These are phyloP conservation scores for Hypselothyrea guttata DNA, from an alignment of 2,888 invertebrate species.

Conservation along the genomic window DNA sequence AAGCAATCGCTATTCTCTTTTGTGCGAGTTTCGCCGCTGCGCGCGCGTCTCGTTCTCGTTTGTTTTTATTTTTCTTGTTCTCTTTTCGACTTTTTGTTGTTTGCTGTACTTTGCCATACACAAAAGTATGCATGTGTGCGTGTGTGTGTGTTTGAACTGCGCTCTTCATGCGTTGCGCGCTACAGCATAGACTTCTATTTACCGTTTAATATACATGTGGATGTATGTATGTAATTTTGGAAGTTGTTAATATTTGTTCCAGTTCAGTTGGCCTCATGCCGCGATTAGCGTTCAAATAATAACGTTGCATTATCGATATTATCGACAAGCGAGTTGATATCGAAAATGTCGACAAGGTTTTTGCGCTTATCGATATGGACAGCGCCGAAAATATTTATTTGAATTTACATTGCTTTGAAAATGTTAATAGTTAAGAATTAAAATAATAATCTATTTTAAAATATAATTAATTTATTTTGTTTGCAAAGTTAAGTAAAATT, in stretches of 20 bases:
- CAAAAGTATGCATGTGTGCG: conserved; percentile 4
- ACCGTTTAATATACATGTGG: conserved; percentile 28
- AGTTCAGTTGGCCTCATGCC: too few relatives aligned
- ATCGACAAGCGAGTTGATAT: too few relatives aligned
- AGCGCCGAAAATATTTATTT: too few relatives aligned
- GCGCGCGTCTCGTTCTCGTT: conserved; percentile 63
- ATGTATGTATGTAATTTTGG: conserved; percentile 15
- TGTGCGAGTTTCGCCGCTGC: conserved; percentile 62
- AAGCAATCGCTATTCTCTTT: conserved; percentile 55
- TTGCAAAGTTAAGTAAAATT: too few relatives aligned
- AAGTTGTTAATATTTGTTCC: conserved; percentile 19
- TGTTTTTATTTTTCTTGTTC: conserved; percentile 75
- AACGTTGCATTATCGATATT: too few relatives aligned
- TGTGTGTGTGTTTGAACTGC: conserved; percentile 8
- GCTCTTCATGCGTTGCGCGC: conserved; percentile 30
- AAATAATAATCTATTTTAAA: too few relatives aligned
- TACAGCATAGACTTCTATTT: conserved; percentile 27
- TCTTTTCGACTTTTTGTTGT: conserved; percentile 78
- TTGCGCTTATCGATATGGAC: too few relatives aligned
- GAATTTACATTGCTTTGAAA: too few relatives aligned
- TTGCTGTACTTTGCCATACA: conserved; percentile 77
- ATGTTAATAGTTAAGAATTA: too few relatives aligned
- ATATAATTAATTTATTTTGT: too few relatives aligned
- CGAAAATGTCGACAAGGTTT: too few relatives aligned
- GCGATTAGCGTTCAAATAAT: too few relatives aligned